Conservation (phyloP, 2,113 vertebrate species). For the Lagopus leucura region DNA sequence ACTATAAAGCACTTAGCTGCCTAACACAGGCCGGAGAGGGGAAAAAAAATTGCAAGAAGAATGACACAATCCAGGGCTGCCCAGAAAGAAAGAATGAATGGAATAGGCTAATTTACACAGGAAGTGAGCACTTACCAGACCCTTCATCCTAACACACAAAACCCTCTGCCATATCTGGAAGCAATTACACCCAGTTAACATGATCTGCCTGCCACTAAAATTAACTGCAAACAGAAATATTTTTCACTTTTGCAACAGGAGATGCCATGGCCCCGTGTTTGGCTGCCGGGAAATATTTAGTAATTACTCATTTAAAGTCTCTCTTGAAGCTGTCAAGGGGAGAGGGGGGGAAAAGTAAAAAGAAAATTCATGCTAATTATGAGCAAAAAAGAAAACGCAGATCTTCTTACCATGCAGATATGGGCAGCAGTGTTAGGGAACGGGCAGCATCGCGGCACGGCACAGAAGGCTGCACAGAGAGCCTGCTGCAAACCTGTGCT, state of each 20-base stretch:
- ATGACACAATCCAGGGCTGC: slow-evolving; percentile 89
- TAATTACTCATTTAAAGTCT: slow-evolving; percentile 86
- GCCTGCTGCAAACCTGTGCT: not conserved
- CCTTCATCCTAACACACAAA: slow-evolving; percentile 87
- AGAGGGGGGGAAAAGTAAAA: not conserved
- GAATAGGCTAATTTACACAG: slow-evolving; percentile 91
- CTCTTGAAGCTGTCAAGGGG: slow-evolving; percentile 76
- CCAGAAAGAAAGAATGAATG: slow-evolving; percentile 83
- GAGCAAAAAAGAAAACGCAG: slow-evolving; percentile 39
- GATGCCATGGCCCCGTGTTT: slow-evolving; percentile 79
- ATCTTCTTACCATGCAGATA: slow-evolving; percentile 6
- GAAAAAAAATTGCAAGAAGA: not conserved
- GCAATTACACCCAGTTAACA: slow-evolving; percentile 94
- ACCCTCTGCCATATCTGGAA: slow-evolving; percentile 93
- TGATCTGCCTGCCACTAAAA: slow-evolving; percentile 93
- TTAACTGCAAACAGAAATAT: slow-evolving; percentile 91
- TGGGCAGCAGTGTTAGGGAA: not conserved
- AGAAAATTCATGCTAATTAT: slow-evolving; percentile 71
- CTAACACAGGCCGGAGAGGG: not conserved
- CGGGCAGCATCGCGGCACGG: fast-evolving
- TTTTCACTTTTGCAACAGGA: slow-evolving; percentile 85
- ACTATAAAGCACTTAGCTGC: slow-evolving; percentile 1
- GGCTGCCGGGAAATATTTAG: slow-evolving; percentile 85
- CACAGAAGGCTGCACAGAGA: not conserved
- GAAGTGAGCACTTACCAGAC: slow-evolving; percentile 92